Base-by-base conservation (phyloP, 2,113 vertebrate genomes). In the Menidia beryllina region DNA sequence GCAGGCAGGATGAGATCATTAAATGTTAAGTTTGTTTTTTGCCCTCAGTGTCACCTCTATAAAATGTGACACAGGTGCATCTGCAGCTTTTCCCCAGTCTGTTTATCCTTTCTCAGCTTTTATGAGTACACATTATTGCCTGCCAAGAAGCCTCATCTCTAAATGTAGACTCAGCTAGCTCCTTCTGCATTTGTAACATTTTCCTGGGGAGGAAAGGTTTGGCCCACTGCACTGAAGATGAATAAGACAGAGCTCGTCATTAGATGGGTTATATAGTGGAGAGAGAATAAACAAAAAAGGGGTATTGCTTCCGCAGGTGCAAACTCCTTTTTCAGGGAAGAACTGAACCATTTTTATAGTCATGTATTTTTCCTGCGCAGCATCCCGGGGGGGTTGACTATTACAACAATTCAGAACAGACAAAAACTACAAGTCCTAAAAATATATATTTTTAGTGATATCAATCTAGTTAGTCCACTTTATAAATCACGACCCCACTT, bases 21-120 rank as follows among this genome's bases (percentile, higher is more conserved):
- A 56, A 71, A 65, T 60, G 57, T 57, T 62, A 66, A 77, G 24
- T 67, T 39, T 45, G 45, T 69, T 38, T 9, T 25, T 55, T 63
- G 56, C 4, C 60, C 27, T 21, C 13, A 6, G 26, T 48, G 48
- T 58, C 43, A 62, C 24, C n/a, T 62, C 57, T 20, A 67, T 76
- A 70, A 72, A 80, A 72, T 1, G 11, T 25, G 12, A 5, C 59
- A 49, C 3, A 17, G 27, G 21, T 17, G 50, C 49, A 57, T 45
- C 27, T 3, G 27, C 17, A 25, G 30, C 25, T 64, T 26, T 45
- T 43, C 50, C n/a, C 10, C 2, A 7, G 2, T 63, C 38, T n/a
- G 20, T 51, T 55, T 23, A 45, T 54, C 47, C 50, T 23, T 23
- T 26, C 41, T 19, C 41, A 5, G 15, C 17, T 17, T 4, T 39